Conservation (phyloP, 2,797 vertebrate genomes). For the Spinibarbus caldwelli region DNA sequence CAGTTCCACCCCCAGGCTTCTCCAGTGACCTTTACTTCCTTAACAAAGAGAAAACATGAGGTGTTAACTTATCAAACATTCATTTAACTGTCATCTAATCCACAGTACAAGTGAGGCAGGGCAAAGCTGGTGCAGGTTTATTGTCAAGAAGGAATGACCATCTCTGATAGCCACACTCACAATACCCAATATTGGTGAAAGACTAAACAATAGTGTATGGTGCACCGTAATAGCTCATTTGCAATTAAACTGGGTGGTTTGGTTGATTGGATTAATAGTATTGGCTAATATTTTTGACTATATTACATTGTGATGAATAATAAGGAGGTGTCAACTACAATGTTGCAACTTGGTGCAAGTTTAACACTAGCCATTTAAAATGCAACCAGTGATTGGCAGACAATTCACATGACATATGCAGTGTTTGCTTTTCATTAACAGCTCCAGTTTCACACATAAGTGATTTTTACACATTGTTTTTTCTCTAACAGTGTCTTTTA, state of each 20-base stretch:
- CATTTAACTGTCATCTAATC: conserved; percentile 37
- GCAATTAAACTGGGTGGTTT: not conserved
- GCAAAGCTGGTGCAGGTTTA: not conserved
- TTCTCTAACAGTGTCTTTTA: not conserved
- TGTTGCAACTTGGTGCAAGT: not conserved
- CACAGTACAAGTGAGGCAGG: not conserved
- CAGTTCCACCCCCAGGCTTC: conserved; percentile 3
- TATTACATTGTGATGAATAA: not conserved
- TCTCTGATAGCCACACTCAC: not conserved
- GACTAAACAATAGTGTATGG: not conserved
- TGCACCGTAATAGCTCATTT: not conserved
- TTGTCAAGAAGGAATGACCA: not conserved
- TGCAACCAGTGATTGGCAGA: not conserved
- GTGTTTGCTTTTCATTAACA: not conserved
- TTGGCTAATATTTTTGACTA: not conserved
- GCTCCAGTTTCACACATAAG: not conserved
- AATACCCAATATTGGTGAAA: not conserved
- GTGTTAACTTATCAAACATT: conserved; percentile 50
- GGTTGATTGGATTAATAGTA: not conserved
- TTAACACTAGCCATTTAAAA: not conserved
- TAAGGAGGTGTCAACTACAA: not conserved
- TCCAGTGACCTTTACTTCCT: conserved; percentile 47
- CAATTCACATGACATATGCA: not conserved
- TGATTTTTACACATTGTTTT: not conserved
- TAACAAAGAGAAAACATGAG: conserved; percentile 49